Evolutionary conservation across 2,113 vertebrate species (phyloP).

Genomic region (Arenaria interpres): DNA sequence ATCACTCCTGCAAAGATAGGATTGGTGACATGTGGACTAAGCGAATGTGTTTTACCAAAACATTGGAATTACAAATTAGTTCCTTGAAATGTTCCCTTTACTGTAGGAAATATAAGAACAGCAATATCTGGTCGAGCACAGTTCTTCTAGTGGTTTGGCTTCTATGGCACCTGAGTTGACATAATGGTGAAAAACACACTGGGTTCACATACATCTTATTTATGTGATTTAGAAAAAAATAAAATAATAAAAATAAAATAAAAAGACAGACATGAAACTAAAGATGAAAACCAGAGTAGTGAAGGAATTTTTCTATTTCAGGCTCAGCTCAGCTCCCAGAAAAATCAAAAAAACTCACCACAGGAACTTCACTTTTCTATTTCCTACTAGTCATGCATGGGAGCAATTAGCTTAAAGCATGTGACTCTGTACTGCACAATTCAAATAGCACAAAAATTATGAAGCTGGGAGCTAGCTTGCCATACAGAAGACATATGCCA

Average conservation of each 20-base stretch:
- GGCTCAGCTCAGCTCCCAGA: neutral
- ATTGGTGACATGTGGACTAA: neutral
- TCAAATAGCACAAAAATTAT: neutral
- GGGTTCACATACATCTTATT: neutral
- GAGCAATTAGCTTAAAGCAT: neutral
- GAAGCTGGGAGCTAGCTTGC: neutral
- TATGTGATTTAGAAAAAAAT: neutral
- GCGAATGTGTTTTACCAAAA: neutral
- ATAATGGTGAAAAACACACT: neutral
- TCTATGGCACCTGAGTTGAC: neutral
- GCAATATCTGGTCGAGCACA: neutral
- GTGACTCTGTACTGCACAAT: neutral
- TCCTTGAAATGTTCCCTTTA: neutral
- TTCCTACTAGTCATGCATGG: neutral
- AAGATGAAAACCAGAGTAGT: neutral
- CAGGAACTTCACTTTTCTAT: neutral
- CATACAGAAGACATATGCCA: neutral
- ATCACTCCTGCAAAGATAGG: neutral
- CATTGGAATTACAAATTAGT: neutral
- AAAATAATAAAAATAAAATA: fast-evolving
- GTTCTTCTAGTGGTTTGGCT: neutral
- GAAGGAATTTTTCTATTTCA: constrained; percentile 8
- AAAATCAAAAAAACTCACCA: neutral
- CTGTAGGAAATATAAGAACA: no score
- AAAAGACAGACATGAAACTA: neutral